phyloP scores from a whole-genome alignment of 2,888 invertebrate species.

The Hedya salicella region DNA sequence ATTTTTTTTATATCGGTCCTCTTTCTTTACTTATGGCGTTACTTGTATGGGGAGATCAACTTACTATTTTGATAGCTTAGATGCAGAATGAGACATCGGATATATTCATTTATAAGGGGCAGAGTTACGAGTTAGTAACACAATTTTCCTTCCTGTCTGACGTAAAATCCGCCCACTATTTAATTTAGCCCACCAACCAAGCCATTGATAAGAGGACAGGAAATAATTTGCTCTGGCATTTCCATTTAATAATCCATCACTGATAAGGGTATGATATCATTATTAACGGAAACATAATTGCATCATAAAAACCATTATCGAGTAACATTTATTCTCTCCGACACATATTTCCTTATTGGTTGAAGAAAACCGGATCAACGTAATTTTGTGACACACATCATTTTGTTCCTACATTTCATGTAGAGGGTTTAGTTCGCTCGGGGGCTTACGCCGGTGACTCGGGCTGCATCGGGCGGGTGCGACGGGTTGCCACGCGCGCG shows the following conservation, averaged over 20 bases:
- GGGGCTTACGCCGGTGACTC: constrained; percentile 39
- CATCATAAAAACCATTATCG: neutral
- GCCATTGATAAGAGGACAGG: constrained; percentile 20
- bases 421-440: neutral
- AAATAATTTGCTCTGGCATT: constrained; percentile 17
- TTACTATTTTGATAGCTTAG: neutral
- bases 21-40: too few species aligned
- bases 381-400: too few species aligned
- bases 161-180: constrained; percentile 20
- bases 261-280: constrained; percentile 24
- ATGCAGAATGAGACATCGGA: neutral
- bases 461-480: constrained; percentile 46
- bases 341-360: neutral
- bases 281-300: constrained; percentile 7
- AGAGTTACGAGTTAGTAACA: constrained; percentile 6
- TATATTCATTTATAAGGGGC: neutral
- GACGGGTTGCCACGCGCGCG: constrained; percentile 52
- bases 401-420: neutral
- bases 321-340: neutral
- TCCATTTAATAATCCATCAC: constrained; percentile 19
- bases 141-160: constrained; percentile 8
- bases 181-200: neutral
- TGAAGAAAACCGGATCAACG: neutral
- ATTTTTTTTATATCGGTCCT: too few species aligned
- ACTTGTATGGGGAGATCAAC: too few species aligned